A percentile compares a stretch with the other conserved stretches of the same genome.
These are phyloP conservation scores for Chelonoidis abingdonii DNA, from an alignment of 2,113 vertebrate species.

Conservation along the genomic window DNA sequence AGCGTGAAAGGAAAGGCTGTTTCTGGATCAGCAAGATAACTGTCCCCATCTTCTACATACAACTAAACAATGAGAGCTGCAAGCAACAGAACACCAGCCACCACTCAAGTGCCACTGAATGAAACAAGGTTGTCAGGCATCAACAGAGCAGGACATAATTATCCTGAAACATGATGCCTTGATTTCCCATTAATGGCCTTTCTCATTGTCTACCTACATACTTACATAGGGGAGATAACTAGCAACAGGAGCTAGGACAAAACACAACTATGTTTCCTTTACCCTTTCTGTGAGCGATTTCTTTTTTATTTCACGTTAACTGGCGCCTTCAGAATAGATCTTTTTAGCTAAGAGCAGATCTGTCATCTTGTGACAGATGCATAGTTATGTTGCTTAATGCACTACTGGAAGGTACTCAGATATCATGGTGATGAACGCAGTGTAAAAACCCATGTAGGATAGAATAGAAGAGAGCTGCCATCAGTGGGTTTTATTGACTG, in stretches of 20 bases:
- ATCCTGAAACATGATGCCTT: background rate
- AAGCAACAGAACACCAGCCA: background rate
- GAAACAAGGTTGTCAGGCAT: background rate
- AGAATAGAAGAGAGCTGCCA: background rate
- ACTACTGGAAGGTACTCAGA: background rate
- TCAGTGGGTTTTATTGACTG: background rate
- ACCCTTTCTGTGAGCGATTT: background rate
- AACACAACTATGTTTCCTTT: background rate
- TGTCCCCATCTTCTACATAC: background rate
- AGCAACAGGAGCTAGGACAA: background rate
- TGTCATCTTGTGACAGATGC: background rate
- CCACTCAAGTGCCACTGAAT: background rate
- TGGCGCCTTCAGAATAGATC: background rate
- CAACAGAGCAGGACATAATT: background rate
- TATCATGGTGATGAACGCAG: background rate
- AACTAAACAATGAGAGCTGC: background rate
- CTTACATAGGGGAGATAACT: background rate
- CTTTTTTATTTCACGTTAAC: background rate
- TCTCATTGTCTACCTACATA: background rate
- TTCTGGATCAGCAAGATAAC: background rate
- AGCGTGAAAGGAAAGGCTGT: background rate
- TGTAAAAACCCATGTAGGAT: background rate
- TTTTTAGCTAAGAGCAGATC: background rate
- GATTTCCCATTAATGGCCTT: background rate
- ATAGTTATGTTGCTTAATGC: background rate